Conservation (phyloP, 2,113 vertebrate genomes). For the Leptobrachium leishanense region DNA sequence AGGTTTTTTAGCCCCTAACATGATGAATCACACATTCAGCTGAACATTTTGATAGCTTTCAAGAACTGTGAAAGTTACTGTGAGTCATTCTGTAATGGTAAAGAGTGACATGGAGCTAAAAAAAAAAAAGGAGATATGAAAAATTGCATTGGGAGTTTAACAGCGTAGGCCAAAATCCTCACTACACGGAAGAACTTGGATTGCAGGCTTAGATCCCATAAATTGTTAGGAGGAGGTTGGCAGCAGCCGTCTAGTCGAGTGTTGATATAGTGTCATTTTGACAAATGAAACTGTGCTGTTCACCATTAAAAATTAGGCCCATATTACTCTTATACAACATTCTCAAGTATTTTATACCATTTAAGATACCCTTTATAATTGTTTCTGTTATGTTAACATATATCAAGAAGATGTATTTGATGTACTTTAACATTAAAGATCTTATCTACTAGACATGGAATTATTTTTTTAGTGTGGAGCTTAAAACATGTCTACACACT, state of each 20-base stretch:
- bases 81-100: constrained; percentile 24
- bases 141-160: constrained; percentile 54
- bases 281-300: constrained; percentile 46
- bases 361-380: constrained; percentile 18
- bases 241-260: constrained; percentile 44
- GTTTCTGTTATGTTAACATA: neutral
- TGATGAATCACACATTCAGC: neutral
- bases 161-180: constrained; percentile 37
- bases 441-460: constrained; percentile 27
- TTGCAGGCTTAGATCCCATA: constrained; percentile 41
- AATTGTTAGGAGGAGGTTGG: constrained; percentile 15
- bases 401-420: neutral
- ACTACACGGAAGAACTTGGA: constrained; percentile 1
- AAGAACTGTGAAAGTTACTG: constrained; percentile 19
- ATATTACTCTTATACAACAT: constrained; percentile 28
- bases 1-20: neutral
- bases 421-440: neutral
- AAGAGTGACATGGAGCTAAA: constrained; percentile 32
- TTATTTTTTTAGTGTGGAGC: constrained; percentile 15
- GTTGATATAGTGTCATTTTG: constrained; percentile 50
- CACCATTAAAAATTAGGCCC: constrained; percentile 2
- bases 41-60: constrained; percentile 1
- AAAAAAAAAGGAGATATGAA: constrained; percentile 41
- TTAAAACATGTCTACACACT: constrained; percentile 13
- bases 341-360: neutral